Conservation (phyloP, 2,888 invertebrate species). For the Cancer borealis region DNA sequence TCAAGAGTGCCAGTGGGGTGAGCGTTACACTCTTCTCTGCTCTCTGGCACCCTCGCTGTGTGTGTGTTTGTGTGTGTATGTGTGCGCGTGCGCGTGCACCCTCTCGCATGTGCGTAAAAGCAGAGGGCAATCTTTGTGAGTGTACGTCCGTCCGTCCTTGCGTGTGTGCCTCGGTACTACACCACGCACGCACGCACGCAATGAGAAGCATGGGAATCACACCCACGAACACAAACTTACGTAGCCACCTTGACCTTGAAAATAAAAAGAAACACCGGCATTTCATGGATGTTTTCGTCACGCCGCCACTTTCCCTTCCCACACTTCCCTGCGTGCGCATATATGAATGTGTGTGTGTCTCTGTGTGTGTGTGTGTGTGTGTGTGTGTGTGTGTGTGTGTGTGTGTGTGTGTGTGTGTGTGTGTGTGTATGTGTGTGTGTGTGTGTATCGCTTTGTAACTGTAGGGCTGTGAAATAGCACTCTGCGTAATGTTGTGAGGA, state of each 20-base stretch:
- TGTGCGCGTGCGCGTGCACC: neutral
- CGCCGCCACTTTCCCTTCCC: neutral
- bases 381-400: neutral
- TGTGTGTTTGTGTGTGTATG: neutral
- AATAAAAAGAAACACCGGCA: neutral
- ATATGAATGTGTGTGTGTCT: neutral
- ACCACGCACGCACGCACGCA: neutral
- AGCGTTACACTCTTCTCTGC: neutral
- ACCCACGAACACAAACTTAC: neutral
- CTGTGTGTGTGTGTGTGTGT: neutral
- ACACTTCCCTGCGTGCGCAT: neutral
- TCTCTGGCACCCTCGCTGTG: neutral
- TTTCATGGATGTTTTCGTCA: neutral
- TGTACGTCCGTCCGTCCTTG: neutral
- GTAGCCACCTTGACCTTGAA: neutral
- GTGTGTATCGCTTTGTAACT: neutral
- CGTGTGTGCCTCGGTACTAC: neutral
- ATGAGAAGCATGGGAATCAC: neutral
- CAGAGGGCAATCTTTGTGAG: neutral
- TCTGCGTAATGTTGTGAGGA: neutral
- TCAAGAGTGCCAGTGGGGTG: conserved; percentile 29
- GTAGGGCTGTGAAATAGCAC: neutral
- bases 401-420: neutral
- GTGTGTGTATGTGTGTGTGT: too few relatives aligned
- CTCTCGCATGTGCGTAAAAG: neutral